Conservation (phyloP, 1,140 invertebrate species). For the Drosophila erecta region DNA sequence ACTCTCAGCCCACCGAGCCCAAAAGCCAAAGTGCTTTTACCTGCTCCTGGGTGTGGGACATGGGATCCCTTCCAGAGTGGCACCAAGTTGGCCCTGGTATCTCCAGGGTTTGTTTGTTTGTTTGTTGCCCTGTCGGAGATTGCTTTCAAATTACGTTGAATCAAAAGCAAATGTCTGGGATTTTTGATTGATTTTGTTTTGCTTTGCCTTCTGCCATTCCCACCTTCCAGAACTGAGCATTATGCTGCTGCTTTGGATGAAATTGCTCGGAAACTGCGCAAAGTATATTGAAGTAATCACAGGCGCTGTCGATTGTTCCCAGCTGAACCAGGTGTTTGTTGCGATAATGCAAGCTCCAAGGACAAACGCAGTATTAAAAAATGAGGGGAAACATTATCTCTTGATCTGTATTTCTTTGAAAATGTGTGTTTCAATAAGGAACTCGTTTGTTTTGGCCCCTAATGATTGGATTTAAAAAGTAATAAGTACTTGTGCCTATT, state of each 20-base stretch:
- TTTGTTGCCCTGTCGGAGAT: conserved; percentile 68
- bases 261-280: conserved; percentile 79
- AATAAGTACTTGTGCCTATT: no score
- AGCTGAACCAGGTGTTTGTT: conserved; percentile 20
- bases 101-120: conserved; percentile 47
- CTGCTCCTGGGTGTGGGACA: neutral
- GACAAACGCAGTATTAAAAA: conserved; percentile 6
- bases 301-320: conserved; percentile 8
- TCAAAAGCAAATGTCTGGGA: conserved; percentile 53
- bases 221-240: conserved; percentile 13
- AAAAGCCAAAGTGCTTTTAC: conserved; percentile 51
- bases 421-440: neutral
- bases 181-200: conserved; percentile 77
- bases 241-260: conserved; percentile 53
- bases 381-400: no score
- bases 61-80: conserved; percentile 16
- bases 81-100: conserved; percentile 64
- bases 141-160: conserved; percentile 81
- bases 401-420: neutral
- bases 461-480: no score
- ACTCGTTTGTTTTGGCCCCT: no score
- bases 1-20: neutral
- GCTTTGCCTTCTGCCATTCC: conserved; percentile 14
- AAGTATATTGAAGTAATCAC: conserved; percentile 65
- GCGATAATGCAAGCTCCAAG: conserved; percentile 29